Evolutionary conservation across 2,113 vertebrate genomes (phyloP).

Genomic region (Eurystomus gularis): DNA sequence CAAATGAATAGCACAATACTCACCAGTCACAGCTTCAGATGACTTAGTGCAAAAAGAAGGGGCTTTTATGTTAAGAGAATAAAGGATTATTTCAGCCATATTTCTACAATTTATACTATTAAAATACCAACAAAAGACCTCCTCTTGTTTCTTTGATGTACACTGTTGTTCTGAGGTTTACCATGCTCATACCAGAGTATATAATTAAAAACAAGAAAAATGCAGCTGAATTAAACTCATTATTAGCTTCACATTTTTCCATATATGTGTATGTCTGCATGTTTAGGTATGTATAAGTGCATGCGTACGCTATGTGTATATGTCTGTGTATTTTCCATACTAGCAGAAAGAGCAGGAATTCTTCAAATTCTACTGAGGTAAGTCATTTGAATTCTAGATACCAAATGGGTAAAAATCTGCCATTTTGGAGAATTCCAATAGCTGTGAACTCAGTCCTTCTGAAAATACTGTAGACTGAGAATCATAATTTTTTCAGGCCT

Average conservation of each 20-base stretch:
- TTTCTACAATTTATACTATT: background rate
- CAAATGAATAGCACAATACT: background rate
- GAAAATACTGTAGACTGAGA: background rate
- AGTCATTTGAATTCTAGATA: background rate
- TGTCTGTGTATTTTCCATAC: background rate
- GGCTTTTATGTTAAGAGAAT: background rate
- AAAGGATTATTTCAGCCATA: background rate
- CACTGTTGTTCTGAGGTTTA: background rate
- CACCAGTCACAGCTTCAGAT: background rate
- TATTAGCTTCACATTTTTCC: background rate
- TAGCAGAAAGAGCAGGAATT: background rate
- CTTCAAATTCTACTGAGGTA: background rate
- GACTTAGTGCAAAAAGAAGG: background rate
- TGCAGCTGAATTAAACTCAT: background rate
- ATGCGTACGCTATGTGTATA: fast-evolving
- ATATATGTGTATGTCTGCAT: background rate
- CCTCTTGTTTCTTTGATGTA: background rate
- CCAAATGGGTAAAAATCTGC: background rate
- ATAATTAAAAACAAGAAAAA: background rate
- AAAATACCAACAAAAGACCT: background rate
- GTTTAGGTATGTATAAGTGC: background rate
- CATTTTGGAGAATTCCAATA: background rate
- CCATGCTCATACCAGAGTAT: background rate
- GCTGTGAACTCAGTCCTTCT: background rate
- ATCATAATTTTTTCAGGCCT: background rate